Percentiles rank a stretch among this genome's conserved stretches.
Evolutionary conservation across 2,113 vertebrate genomes (phyloP).

Genomic region (Ophiodon elongatus): DNA sequence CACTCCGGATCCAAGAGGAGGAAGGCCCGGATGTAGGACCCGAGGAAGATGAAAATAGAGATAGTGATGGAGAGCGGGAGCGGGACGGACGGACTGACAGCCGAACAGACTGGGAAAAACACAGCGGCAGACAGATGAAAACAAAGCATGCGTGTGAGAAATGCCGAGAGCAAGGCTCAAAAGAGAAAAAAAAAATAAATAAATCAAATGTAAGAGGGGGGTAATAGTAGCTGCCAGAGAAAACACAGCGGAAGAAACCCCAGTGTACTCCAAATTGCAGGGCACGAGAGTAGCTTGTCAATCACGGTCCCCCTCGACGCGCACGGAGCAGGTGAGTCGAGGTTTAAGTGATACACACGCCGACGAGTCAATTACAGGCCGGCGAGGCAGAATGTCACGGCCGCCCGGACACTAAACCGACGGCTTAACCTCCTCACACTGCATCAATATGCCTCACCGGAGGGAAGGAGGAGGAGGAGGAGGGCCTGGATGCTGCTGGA

Average conservation of each 20-base stretch:
- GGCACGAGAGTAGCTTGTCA: conserved; percentile 72
- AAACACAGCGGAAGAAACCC: conserved; percentile 33
- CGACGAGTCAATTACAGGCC: conserved; percentile 79
- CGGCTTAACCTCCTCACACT: conserved; percentile 71
- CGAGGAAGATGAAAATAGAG: conserved; percentile 45
- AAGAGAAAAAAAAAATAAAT: neutral
- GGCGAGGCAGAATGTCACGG: conserved; percentile 75
- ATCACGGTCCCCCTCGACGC: conserved; percentile 67
- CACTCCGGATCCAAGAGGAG: conserved; percentile 22
- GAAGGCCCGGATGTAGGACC: conserved; percentile 18
- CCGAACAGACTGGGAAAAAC: conserved; percentile 21
- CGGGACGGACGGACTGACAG: conserved; percentile 34
- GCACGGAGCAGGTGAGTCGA: conserved; percentile 72
- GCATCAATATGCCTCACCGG: conserved; percentile 67
- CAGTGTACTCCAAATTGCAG: conserved; percentile 33
- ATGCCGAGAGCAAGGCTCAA: neutral
- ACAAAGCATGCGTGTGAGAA: conserved; percentile 60
- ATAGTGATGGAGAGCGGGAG: conserved; percentile 31
- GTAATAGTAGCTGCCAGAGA: conserved; percentile 35
- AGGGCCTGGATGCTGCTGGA: conserved; percentile 26
- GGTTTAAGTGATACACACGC: conserved; percentile 68
- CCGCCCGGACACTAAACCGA: conserved; percentile 71
- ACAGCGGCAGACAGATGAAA: conserved; percentile 50
- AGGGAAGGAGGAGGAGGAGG: neutral
- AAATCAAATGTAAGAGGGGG: conserved; percentile 9